Base-by-base conservation (phyloP, 2,113 vertebrate species). In the human region DNA sequence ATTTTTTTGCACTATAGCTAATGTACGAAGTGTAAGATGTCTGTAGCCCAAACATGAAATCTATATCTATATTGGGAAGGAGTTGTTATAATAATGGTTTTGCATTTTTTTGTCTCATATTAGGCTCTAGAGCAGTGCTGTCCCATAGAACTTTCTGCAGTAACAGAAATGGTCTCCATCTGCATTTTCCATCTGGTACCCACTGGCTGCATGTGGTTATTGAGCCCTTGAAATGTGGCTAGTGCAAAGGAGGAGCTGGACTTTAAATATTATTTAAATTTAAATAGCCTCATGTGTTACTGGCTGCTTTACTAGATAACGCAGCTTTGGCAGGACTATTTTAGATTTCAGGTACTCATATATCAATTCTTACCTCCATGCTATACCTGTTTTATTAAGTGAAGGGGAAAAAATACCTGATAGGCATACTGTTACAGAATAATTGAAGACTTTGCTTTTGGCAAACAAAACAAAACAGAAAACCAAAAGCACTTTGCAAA, bases 361-460 rank as follows among this genome's bases (percentile, higher is more conserved):
- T 8, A 18, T 57, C 94, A 80, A 50, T 25, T 59, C 55, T 59
- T 79, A 35, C 18, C 6, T 35, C 88, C 79, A 13, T 68, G 22
- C 57, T 45, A 16, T 32, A 81, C 2, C 11, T 68, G 5, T 57
- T 80, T 80, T 70, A n/a, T 68, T 84, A 70, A 75, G n/a, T 73
- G 16, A 85, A 64, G 72, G 86, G 48, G 20, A 80, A 57, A 78
- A 52, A 35, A 38, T 43, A 40, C 13, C 55, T 23, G 23, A 40
- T 27, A 85, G 38, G 72, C 48, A 45, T 43, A 55, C 16, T 55
- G 43, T 45, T 66, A 61, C 38, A 85, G 55, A 64, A 45, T 9
- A 66, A 66, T n/a, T 57, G n/a, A 91, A 76, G 55, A 73, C 22
- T 93, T 81, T 97, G 86, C 43, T 80, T 61, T 76, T 50, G 75